phyloP scores from a whole-genome alignment of 2,113 vertebrate genomes.

The Plecotus auritus region DNA sequence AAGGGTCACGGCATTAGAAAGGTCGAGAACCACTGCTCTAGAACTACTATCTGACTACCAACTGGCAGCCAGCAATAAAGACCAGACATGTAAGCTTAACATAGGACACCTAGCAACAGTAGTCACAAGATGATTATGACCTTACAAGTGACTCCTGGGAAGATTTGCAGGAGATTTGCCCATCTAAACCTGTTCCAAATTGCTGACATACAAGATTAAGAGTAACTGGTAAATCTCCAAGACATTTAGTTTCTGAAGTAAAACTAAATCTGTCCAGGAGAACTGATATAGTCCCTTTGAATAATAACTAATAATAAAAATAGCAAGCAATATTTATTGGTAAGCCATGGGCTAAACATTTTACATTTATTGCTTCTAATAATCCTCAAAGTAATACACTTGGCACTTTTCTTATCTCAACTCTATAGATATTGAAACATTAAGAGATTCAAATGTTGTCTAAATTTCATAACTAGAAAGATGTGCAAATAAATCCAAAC shows the following conservation, averaged over 20 bases:
- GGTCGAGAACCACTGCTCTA: not conserved
- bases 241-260: slow-evolving; percentile 37
- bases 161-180: not conserved
- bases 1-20: no score
- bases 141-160: not conserved
- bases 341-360: slow-evolving; percentile 19
- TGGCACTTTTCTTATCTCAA: not conserved
- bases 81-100: fast-evolving
- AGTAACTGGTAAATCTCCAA: not conserved
- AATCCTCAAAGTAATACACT: slow-evolving; percentile 1
- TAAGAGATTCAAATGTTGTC: not conserved
- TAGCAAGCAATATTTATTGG: slow-evolving; percentile 11
- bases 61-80: not conserved
- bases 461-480: not conserved
- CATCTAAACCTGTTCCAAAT: not conserved
- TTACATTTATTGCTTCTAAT: slow-evolving; percentile 27
- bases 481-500: not conserved
- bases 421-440: not conserved
- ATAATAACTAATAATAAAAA: slow-evolving; percentile 48
- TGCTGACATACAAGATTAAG: not conserved
- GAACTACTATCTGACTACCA: not conserved
- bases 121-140: fast-evolving
- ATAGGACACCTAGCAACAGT: not conserved
- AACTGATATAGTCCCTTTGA: not conserved
- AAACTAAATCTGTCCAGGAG: slow-evolving; percentile 21